Base-by-base conservation (phyloP, 1,140 invertebrate genomes). In the Drosophila suzukii region DNA sequence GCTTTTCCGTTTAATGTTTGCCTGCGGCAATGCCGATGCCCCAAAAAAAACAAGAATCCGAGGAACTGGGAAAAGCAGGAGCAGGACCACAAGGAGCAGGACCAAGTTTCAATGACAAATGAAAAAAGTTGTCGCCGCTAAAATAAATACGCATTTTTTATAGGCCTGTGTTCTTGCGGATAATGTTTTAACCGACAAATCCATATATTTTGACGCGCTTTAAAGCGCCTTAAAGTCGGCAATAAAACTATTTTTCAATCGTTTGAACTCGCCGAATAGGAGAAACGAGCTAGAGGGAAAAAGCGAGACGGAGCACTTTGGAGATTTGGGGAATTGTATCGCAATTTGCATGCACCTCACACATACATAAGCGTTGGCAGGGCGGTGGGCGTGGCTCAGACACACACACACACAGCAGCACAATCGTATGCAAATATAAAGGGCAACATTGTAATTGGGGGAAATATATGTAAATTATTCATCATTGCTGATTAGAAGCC, bases 401-500 rank as follows among this genome's bases (percentile, higher is more conserved):
- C 41, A 58, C 34, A 39, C 75, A 58, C 20, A 44, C 43, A 47
- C 50, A 47, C 24, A 27, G 32, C 24, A 49, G 39, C 58, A 53
- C 55, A 70, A 60, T 57, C 57, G 66, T 84, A 89, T 84, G 81
- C 85, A 89, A 89, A 89, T 89, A 89, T 89, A 89, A 90, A 85
- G 88, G 90, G 81, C 81, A 89, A 81, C 81, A 90, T 74, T 90
- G 84, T 91, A 91, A 83, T 91, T 85, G 78, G 90, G 74, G 80
- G 60, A 90, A 91, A 86, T 90, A 86, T 91, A 91, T 91, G 90
- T 78, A 90, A 90, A 91, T 91, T 91, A 89, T 91, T 91, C 89
- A 91, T 91, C 89, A 91, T 91, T 91, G 90, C 84, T 91, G 89
- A 91, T 91, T 90, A 91, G 90, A 91, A 91, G 84, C 73, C 76